Percentiles rank a stretch among this genome's conserved stretches.
These are phyloP conservation scores for Dolichomitus sp. DNA, from an alignment of 2,888 invertebrate genomes.

Conservation along the genomic window DNA sequence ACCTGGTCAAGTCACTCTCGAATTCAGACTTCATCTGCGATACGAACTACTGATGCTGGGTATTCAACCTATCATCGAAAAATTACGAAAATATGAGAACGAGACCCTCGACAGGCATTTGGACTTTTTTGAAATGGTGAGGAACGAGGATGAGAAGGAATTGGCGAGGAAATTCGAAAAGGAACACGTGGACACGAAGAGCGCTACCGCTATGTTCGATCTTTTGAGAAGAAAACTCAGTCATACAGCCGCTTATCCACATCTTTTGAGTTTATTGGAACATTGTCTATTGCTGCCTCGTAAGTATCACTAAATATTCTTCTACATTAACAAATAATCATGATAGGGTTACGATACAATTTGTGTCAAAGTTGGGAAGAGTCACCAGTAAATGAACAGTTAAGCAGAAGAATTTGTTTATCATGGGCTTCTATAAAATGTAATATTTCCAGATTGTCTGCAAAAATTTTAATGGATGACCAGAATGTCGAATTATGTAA, in stretches of 20 bases:
- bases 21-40: conserved; percentile 97
- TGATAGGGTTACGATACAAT: no score
- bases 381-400: no score
- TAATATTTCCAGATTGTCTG: no score
- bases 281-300: conserved; percentile 95
- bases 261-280: conserved; percentile 95
- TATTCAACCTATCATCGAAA: conserved; percentile 98
- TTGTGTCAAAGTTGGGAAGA: no score
- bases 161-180: conserved; percentile 96
- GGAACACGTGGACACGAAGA: conserved; percentile 97
- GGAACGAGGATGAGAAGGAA: conserved; percentile 98
- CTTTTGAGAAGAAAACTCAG: conserved; percentile 94
- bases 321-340: no score
- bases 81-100: conserved; percentile 96
- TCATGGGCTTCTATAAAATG: no score
- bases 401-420: no score
- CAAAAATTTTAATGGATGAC: no score
- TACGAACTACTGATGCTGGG: conserved; percentile 99
- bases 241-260: conserved; percentile 97
- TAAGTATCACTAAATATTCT: no score
- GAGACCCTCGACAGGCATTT: conserved; percentile 98
- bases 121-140: conserved; percentile 99
- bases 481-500: no score
- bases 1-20: conserved; percentile 97
- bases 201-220: conserved; percentile 97